These are phyloP conservation scores for Gymnodraco acuticeps DNA, from an alignment of 2,797 vertebrate genomes.

Conservation along the genomic window DNA sequence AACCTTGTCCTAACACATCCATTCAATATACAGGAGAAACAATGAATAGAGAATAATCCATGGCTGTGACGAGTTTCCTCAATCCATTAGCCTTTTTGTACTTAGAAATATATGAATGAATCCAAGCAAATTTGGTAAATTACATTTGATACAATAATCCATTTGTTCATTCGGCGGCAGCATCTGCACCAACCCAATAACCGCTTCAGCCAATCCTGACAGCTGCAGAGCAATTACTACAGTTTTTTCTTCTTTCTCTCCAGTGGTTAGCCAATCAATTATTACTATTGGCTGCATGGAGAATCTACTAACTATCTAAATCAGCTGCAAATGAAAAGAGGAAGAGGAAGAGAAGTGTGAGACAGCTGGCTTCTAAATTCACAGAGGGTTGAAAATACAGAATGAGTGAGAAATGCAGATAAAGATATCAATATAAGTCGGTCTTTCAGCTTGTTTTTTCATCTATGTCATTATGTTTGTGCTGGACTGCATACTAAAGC, in stretches of 20 bases:
- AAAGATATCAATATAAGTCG: constrained; percentile 10
- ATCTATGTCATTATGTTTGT: not conserved
- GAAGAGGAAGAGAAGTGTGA: constrained; percentile 19
- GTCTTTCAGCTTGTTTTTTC: constrained; percentile 8
- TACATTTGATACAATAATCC: constrained; percentile 27
- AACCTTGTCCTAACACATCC: not conserved
- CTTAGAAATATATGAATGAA: constrained; percentile 9
- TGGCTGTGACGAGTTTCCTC: constrained; percentile 1
- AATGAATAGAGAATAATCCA: not conserved
- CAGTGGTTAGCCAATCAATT: constrained; percentile 66
- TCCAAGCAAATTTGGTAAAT: constrained; percentile 18
- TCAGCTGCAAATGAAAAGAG: constrained; percentile 56
- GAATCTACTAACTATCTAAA: constrained; percentile 65
- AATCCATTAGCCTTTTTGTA: constrained; percentile 14
- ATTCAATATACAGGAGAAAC: not conserved
- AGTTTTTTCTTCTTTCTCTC: constrained; percentile 48
- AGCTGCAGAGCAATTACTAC: constrained; percentile 56
- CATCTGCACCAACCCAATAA: constrained; percentile 41
- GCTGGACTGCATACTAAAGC: not conserved
- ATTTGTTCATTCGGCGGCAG: constrained; percentile 32
- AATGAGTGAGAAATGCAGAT: not conserved
- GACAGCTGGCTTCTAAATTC: constrained; percentile 6
- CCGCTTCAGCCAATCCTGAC: constrained; percentile 46
- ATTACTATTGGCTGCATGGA: constrained; percentile 53
- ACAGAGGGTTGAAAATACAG: not conserved